A percentile compares a stretch with the other conserved stretches of the same genome.
phyloP scores from a whole-genome alignment of 2,888 invertebrate genomes.

The Hirtodrosophila cameraria region DNA sequence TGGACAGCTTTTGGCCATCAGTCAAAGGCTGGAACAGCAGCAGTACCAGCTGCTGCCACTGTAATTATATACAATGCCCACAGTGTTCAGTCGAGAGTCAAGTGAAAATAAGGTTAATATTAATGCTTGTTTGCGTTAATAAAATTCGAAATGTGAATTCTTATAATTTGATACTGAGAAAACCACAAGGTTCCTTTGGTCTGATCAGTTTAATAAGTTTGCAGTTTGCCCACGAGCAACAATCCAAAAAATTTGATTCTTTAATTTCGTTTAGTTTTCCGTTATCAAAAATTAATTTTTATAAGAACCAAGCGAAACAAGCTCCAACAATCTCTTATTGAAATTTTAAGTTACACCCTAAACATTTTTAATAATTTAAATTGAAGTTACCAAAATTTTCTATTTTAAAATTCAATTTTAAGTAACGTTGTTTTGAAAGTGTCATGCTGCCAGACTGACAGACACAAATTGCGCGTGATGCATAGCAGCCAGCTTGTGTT shows the following conservation, averaged over 20 bases:
- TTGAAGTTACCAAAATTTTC: too few species aligned
- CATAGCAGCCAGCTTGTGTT: conserved; percentile 37
- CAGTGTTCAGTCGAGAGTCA: conserved; percentile 23
- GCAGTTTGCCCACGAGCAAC: conserved; percentile 1
- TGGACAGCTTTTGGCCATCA: conserved; percentile 62
- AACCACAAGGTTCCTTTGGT: background rate
- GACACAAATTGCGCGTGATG: rapidly evolving
- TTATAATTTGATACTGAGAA: conserved; percentile 55
- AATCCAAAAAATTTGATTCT: too few species aligned
- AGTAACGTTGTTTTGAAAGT: too few species aligned
- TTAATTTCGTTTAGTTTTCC: background rate
- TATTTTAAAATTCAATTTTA: too few species aligned
- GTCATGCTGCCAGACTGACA: conserved; percentile 38
- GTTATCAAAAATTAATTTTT: too few species aligned
- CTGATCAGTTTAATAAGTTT: conserved; percentile 15
- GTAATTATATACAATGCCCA: conserved; percentile 49
- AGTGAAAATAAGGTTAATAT: conserved; percentile 66
- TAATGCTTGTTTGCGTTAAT: conserved; percentile 79
- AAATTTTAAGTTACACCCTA: too few species aligned
- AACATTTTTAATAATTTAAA: too few species aligned
- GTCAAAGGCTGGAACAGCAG: conserved; percentile 27
- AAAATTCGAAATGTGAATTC: conserved; percentile 52
- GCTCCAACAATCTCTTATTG: too few species aligned
- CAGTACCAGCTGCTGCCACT: conserved; percentile 40
- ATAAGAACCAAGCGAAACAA: too few species aligned